Evolutionary conservation across 35 echinoderm and acorn worm genomes (phyloP).

Genomic region (Ophiothrix spiculata): DNA sequence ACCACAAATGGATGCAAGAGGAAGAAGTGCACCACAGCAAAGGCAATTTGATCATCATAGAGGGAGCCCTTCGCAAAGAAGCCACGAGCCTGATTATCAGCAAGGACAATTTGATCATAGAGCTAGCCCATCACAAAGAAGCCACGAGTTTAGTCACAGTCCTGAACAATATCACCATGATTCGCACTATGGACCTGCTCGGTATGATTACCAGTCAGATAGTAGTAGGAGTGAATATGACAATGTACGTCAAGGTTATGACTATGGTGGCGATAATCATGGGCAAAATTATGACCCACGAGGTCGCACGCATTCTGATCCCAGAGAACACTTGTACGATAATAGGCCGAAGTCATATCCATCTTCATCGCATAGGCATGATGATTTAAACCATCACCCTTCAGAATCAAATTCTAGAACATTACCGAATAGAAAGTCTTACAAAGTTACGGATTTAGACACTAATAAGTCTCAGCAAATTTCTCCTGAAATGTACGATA

Average conservation of each 20-base stretch:
- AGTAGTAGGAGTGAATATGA: neutral
- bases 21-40: neutral
- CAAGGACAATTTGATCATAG: neutral
- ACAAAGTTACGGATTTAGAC: conserved; percentile 39
- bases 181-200: no score
- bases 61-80: neutral
- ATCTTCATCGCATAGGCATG: neutral
- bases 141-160: no score
- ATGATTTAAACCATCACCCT: neutral
- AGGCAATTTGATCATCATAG: neutral
- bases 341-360: neutral
- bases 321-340: no score
- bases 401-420: neutral
- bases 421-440: neutral
- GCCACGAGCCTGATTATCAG: neutral
- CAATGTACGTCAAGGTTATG: neutral
- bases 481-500: neutral
- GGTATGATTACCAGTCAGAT: no score
- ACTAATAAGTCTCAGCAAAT: conserved; percentile 13
- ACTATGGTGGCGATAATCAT: neutral
- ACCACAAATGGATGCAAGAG: neutral
- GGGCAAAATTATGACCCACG: neutral
- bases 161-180: neutral
- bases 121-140: neutral
- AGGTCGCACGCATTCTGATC: neutral